Evolutionary conservation across 2,797 vertebrate species (phyloP).

Genomic region (Clarias platycephalus): DNA sequence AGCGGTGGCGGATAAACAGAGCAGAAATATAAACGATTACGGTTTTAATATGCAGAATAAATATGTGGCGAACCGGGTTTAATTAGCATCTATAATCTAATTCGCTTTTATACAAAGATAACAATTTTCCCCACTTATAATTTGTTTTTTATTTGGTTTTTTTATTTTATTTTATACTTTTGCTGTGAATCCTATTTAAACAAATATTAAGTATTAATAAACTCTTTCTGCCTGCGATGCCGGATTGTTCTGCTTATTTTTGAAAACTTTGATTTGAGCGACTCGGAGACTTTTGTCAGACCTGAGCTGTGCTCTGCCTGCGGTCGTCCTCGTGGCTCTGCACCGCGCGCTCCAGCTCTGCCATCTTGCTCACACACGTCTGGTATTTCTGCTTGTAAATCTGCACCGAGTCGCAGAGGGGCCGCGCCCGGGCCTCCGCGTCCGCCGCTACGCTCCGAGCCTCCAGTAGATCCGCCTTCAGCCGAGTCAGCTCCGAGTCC

Average conservation of each 20-base stretch:
- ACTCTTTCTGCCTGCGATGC: not conserved
- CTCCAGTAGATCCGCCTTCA: conserved; percentile 61
- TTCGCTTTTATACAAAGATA: not conserved
- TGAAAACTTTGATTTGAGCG: not conserved
- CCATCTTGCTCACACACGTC: conserved; percentile 65
- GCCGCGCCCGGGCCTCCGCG: conserved; percentile 62
- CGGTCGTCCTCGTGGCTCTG: conserved; percentile 67
- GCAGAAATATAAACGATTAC: not conserved
- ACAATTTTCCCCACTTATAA: not conserved
- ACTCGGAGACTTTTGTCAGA: not conserved
- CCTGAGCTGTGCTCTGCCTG: conserved; percentile 67
- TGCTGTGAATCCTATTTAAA: not conserved
- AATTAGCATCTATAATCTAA: not conserved
- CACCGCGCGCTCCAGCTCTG: conserved; percentile 66
- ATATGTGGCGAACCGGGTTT: not conserved
- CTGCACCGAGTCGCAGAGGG: conserved; percentile 65
- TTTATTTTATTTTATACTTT: not conserved
- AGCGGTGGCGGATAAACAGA: not conserved
- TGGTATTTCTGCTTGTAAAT: conserved; percentile 73
- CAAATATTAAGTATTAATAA: too few species aligned
- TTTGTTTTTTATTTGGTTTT: not conserved
- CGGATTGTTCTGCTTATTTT: not conserved
- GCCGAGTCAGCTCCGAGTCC: conserved; percentile 57
- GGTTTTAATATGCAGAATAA: not conserved
- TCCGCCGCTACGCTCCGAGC: conserved; percentile 62